Evolutionary conservation across 2,797 vertebrate species (phyloP).

Genomic region (Adrianichthys oophorus): DNA sequence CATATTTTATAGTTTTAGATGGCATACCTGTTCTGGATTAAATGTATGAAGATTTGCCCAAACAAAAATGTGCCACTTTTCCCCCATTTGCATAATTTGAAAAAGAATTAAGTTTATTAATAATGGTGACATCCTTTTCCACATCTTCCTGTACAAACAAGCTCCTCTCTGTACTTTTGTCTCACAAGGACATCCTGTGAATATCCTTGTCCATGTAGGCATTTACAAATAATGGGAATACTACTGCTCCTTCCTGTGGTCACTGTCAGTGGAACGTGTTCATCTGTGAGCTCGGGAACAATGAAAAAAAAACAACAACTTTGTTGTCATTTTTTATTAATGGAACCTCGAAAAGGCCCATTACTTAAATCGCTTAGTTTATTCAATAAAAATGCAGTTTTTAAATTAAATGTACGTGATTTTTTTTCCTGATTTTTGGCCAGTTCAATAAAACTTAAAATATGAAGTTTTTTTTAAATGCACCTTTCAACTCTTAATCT

Average conservation of each 20-base stretch:
- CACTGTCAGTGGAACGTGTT: not conserved
- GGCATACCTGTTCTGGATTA: not conserved
- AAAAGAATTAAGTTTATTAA: not conserved
- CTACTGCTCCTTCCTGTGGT: slow-evolving; percentile 4
- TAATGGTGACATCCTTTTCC: slow-evolving; percentile 2
- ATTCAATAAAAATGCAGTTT: not conserved
- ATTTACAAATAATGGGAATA: slow-evolving; percentile 8
- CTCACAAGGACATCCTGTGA: slow-evolving; percentile 14
- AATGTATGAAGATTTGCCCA: not conserved
- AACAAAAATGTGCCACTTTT: not conserved
- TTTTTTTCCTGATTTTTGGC: too few species aligned
- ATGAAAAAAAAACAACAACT: not conserved
- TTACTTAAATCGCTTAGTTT: not conserved
- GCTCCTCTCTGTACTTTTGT: not conserved
- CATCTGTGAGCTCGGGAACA: not conserved
- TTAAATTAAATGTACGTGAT: too few species aligned
- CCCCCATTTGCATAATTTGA: not conserved
- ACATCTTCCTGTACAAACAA: not conserved
- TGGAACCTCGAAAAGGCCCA: too few species aligned
- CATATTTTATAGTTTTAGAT: not conserved
- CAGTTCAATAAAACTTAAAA: too few species aligned
- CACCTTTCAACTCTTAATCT: too few species aligned
- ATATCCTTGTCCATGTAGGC: not conserved
- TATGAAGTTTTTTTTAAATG: too few species aligned
- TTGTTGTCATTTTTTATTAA: not conserved